A percentile compares a stretch with the other conserved stretches of the same genome.
Evolutionary conservation across 2,113 vertebrate species (phyloP).

Genomic region (Geococcyx californianus): DNA sequence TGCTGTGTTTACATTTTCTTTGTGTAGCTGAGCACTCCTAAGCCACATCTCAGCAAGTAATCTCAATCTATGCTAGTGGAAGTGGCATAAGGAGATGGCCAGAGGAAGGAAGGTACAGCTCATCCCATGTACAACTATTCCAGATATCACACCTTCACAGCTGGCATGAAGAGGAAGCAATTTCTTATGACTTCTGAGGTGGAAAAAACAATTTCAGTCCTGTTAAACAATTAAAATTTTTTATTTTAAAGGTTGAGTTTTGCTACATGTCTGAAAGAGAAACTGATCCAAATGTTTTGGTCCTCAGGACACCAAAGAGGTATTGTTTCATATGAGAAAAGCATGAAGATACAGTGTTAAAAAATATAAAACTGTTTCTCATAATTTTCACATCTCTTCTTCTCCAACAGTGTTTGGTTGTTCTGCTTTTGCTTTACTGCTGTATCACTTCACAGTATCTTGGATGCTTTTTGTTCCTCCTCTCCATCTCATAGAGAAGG

Average conservation of each 20-base stretch:
- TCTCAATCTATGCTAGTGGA: neutral
- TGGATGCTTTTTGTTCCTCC: neutral
- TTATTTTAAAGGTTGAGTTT: neutral
- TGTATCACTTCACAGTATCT: neutral
- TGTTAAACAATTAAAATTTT: neutral
- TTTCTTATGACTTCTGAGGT: neutral
- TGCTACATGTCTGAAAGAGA: neutral
- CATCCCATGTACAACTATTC: rapidly evolving
- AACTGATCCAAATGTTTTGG: neutral
- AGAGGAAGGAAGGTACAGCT: neutral
- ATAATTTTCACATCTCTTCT: neutral
- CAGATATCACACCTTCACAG: neutral
- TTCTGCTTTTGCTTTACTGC: neutral
- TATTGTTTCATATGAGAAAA: neutral
- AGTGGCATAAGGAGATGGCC: rapidly evolving
- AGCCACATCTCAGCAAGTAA: neutral
- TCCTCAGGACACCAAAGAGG: neutral
- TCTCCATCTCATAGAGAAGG: neutral
- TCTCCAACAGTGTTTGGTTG: neutral
- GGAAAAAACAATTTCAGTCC: neutral
- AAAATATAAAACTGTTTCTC: neutral
- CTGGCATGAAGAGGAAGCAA: neutral
- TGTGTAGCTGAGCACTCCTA: neutral
- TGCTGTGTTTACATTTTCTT: neutral
- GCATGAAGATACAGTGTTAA: neutral